phyloP scores from a whole-genome alignment of 2,113 vertebrate genomes.

The Anolis carolinensis region DNA sequence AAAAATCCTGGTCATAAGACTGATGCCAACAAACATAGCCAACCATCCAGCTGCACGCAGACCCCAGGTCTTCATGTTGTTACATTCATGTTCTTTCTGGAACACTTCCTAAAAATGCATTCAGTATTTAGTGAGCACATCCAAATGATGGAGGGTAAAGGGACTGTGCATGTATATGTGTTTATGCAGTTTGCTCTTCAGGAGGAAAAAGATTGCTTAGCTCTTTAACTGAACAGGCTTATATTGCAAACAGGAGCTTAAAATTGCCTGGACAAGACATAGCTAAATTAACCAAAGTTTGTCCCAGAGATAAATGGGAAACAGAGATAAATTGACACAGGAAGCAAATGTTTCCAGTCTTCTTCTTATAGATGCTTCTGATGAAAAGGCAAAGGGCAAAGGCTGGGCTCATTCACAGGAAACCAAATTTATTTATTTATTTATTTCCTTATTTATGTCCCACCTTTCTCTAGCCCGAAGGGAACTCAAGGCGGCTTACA shows the following conservation, averaged over 20 bases:
- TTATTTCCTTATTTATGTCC: no score
- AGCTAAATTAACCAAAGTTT: background rate
- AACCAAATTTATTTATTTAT: no score
- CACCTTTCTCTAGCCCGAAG: no score
- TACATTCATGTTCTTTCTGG: slow-evolving; percentile 83
- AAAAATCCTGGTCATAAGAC: slow-evolving; percentile 88
- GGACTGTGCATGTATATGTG: background rate
- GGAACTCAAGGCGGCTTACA: no score
- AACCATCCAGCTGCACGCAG: slow-evolving; percentile 89
- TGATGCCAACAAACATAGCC: slow-evolving; percentile 92
- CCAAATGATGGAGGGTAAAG: background rate
- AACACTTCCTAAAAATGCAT: slow-evolving; percentile 87
- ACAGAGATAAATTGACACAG: background rate
- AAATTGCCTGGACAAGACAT: background rate
- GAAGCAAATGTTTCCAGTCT: background rate
- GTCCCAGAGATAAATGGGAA: background rate
- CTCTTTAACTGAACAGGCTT: background rate
- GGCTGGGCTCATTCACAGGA: background rate
- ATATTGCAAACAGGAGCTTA: background rate
- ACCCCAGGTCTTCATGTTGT: slow-evolving; percentile 89
- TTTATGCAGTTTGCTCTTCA: background rate
- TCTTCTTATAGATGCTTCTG: background rate
- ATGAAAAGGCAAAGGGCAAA: background rate
- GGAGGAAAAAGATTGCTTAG: no score
- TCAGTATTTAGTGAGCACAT: slow-evolving; percentile 1